These are phyloP conservation scores for Ophion costatus DNA, from an alignment of 2,888 invertebrate genomes.

Conservation along the genomic window DNA sequence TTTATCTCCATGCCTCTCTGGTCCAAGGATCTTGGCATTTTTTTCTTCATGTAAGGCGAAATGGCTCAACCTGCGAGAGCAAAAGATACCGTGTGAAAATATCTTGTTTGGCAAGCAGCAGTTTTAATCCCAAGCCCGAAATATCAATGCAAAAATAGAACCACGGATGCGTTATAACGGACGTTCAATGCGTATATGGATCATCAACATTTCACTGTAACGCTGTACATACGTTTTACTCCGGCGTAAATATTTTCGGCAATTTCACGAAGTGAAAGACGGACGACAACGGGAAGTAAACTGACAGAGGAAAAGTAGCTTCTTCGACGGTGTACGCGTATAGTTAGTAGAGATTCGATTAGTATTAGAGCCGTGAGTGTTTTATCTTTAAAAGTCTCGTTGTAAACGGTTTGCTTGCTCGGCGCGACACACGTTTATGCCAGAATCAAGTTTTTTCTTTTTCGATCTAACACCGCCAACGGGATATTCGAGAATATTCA, in stretches of 20 bases:
- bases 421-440: constrained; percentile 28
- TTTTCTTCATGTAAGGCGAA: neutral
- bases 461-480: constrained; percentile 21
- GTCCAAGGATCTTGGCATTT: constrained; percentile 10
- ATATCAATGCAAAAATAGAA: constrained; percentile 59
- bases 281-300: neutral
- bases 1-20: constrained; percentile 31
- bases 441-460: constrained; percentile 31
- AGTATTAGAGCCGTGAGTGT: constrained; percentile 53
- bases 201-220: constrained; percentile 46
- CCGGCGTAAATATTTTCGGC: constrained; percentile 43
- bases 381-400: constrained; percentile 49
- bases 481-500: constrained; percentile 28
- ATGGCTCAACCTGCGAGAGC: neutral
- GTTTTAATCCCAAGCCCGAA: constrained; percentile 34
- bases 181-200: constrained; percentile 51
- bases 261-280: constrained; percentile 3
- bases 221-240: constrained; percentile 47
- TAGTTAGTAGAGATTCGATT: constrained; percentile 40
- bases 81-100: constrained; percentile 21
- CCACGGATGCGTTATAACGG: constrained; percentile 31
- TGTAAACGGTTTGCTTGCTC: constrained; percentile 25
- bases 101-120: constrained; percentile 20
- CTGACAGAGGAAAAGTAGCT: constrained; percentile 5
- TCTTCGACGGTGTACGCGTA: constrained; percentile 39